phyloP scores from a whole-genome alignment of 2,797 vertebrate genomes.

The Caiman crocodilus region DNA sequence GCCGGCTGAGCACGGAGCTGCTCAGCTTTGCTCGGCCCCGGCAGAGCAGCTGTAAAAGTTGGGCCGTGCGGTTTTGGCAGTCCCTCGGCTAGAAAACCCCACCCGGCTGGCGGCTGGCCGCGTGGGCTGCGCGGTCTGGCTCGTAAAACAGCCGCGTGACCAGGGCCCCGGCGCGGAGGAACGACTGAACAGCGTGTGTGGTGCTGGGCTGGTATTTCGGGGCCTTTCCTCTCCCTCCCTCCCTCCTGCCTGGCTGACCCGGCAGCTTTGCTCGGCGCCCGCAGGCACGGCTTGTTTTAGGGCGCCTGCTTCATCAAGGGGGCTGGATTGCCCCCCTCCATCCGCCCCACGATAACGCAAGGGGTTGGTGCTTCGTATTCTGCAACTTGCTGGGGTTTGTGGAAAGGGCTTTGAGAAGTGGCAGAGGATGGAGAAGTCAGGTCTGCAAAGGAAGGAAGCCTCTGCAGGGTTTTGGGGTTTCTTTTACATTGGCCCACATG shows the following conservation, averaged over 20 bases:
- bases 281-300: not conserved
- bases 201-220: too few species aligned
- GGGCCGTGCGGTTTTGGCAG: fast-evolving
- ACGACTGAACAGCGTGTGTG: too few species aligned
- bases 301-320: fast-evolving
- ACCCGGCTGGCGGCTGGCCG: fast-evolving
- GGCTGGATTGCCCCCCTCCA: not conserved
- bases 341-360: not conserved
- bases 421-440: not conserved
- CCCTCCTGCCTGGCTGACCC: not conserved
- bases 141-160: too few species aligned
- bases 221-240: not conserved
- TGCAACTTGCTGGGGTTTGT: not conserved
- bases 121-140: fast-evolving
- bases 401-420: not conserved
- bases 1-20: fast-evolving
- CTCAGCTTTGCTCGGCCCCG: not conserved
- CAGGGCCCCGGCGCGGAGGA: too few species aligned
- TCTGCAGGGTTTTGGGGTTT: not conserved
- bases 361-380: not conserved
- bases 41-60: fast-evolving
- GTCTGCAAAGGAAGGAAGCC: not conserved
- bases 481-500: fast-evolving
- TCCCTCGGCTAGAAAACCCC: not conserved
- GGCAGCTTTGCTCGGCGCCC: not conserved